phyloP scores from a whole-genome alignment of 2,888 invertebrate genomes.

The Drosophila testacea region DNA sequence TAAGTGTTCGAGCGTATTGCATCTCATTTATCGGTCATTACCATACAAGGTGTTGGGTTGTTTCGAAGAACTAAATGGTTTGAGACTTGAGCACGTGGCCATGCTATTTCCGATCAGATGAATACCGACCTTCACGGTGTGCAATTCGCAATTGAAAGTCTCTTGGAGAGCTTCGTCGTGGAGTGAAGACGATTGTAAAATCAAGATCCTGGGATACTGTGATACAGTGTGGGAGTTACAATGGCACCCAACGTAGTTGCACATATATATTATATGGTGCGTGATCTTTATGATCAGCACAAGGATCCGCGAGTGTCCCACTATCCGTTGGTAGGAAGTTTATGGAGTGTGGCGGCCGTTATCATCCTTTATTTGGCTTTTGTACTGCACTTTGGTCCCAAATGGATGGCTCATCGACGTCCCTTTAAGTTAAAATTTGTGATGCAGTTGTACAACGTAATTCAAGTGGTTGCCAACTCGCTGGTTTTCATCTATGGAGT shows the following conservation, averaged over 20 bases:
- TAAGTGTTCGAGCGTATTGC: slow-evolving; percentile 37
- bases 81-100: slow-evolving; percentile 21
- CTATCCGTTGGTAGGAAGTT: slow-evolving; percentile 89
- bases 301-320: slow-evolving; percentile 86
- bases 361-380: slow-evolving; percentile 89
- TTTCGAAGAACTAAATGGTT: not conserved
- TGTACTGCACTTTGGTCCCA: slow-evolving; percentile 90
- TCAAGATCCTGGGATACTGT: slow-evolving; percentile 41
- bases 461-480: slow-evolving; percentile 85
- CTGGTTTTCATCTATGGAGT: slow-evolving; percentile 64
- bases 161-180: not conserved
- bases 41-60: slow-evolving; percentile 38
- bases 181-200: not conserved
- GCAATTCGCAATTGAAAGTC: slow-evolving; percentile 20
- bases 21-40: slow-evolving; percentile 71
- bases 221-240: slow-evolving; percentile 17
- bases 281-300: slow-evolving; percentile 59
- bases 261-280: slow-evolving; percentile 63
- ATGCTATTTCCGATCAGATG: slow-evolving; percentile 41
- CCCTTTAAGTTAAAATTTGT: slow-evolving; percentile 88
- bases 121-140: slow-evolving; percentile 41
- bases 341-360: slow-evolving; percentile 87
- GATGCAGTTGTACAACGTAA: slow-evolving; percentile 89
- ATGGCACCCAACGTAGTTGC: slow-evolving; percentile 71
- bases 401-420: slow-evolving; percentile 88